Base-by-base conservation (phyloP, 2,888 invertebrate genomes). In the Lasioglossum figueresi region DNA sequence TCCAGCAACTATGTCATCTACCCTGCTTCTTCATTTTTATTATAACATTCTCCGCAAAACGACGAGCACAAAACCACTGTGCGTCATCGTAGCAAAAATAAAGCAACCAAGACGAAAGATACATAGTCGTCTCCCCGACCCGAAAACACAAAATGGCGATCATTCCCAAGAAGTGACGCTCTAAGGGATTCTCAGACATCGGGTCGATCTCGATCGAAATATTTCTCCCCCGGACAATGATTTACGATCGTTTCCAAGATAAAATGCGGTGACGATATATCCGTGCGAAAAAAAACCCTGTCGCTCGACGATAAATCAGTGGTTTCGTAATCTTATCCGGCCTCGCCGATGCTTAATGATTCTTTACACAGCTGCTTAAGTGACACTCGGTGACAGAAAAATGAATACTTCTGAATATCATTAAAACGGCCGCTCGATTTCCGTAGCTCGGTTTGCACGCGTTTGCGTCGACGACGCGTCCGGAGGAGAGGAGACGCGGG, bases 381-480 rank as follows among this genome's bases (percentile, higher is more conserved):
- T 37, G 85, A 85, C 76, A 85, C 76, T 10, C 86, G 86, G 70
- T 59, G 86, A 85, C 86, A 85, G 85, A 86, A 85, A 85, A 80
- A 85, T 75, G 81, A 78, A 85, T 85, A 75, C 71, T 66, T 43
- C 45, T 48, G 82, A 80, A 80, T 85, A 85, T 77, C 86, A 72
- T 85, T 79, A 59, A 80, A 68, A 82, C 79, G 74, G 56, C 59
- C 73, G 56, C 52, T 71, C 76, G 77, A 79, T 79, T 79, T 80
- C 66, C 88, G 52, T 43, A 72, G 63, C 27, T 63, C 72, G 19
- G 71, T 72, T 59, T 40, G 66, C 88, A 68, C 70, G 68, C 78
- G 48, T 70, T 63, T 73, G 77, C 84, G 81, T 80, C 6, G 16
- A 75, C 81, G 80, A 82, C 76, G 40, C 59, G 56, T 40, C 34